A percentile compares a stretch with the other conserved stretches of the same genome.
Evolutionary conservation across 92 coral and sea anemone species (phyloP).

Genomic region (Montipora capitata): DNA sequence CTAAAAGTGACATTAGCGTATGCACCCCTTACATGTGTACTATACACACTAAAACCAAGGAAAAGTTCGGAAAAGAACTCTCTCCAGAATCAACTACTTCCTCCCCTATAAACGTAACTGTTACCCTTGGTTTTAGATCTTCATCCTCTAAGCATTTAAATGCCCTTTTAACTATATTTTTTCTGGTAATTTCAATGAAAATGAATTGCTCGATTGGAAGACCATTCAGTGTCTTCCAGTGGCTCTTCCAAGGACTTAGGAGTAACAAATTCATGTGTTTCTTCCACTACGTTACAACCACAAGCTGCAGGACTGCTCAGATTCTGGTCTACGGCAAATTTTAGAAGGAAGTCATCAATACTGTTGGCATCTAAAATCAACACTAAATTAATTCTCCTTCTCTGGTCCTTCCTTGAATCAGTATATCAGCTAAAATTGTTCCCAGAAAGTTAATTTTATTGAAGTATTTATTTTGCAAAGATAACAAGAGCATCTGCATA

Average conservation of each 20-base stretch:
- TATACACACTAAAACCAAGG: constrained; percentile 33
- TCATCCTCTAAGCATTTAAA: constrained; percentile 45
- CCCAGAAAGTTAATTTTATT: too few species aligned
- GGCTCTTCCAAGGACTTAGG: constrained; percentile 56
- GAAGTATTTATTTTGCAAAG: too few species aligned
- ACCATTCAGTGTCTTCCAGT: constrained; percentile 40
- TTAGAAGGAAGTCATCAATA: constrained; percentile 51
- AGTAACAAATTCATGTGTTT: constrained; percentile 6
- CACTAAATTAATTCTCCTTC: neutral
- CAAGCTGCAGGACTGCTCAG: constrained; percentile 16
- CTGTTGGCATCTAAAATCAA: constrained; percentile 22
- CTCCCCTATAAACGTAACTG: constrained; percentile 69
- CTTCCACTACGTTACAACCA: neutral
- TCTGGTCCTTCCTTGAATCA: neutral
- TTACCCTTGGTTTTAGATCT: constrained; percentile 29
- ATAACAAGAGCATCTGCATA: too few species aligned
- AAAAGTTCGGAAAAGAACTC: constrained; percentile 57
- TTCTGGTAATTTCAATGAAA: constrained; percentile 64
- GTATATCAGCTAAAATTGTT: too few species aligned
- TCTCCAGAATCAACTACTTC: constrained; percentile 71
- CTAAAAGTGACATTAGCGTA: constrained; percentile 65
- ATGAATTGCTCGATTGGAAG: constrained; percentile 60
- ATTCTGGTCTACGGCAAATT: constrained; percentile 57
- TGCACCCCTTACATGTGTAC: constrained; percentile 58
- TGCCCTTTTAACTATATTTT: constrained; percentile 55